These are phyloP conservation scores for Acanthosoma haemorrhoidale DNA, from an alignment of 2,888 invertebrate species.

Conservation along the genomic window DNA sequence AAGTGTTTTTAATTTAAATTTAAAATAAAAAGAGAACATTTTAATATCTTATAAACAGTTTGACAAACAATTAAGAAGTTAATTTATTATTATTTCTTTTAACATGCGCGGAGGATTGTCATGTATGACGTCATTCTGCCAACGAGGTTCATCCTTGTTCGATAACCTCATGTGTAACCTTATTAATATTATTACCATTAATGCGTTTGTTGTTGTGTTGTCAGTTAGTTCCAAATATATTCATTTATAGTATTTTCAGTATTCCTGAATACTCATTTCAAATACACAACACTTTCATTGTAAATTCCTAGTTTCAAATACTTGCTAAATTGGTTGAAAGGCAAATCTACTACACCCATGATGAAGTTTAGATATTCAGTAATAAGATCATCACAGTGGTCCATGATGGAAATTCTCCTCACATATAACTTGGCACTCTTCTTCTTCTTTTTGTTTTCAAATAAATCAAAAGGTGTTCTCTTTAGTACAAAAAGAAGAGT, in stretches of 20 bases:
- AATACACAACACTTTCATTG: slow-evolving; percentile 88
- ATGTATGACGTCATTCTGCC: too few species aligned
- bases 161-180: slow-evolving; percentile 94
- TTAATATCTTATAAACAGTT: too few species aligned
- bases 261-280: slow-evolving; percentile 43
- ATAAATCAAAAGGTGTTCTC: slow-evolving; percentile 97
- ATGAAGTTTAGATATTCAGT: slow-evolving; percentile 96
- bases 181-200: slow-evolving; percentile 81
- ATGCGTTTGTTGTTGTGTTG: too few species aligned
- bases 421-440: slow-evolving; percentile 99
- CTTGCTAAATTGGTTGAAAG: slow-evolving; percentile 97
- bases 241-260: too few species aligned
- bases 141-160: too few species aligned
- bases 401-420: slow-evolving; percentile 98
- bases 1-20: too few species aligned
- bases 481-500: slow-evolving; percentile 87
- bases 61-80: too few species aligned
- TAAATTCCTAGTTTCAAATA: slow-evolving; percentile 96
- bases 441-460: slow-evolving; percentile 96
- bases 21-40: too few species aligned
- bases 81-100: too few species aligned
- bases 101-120: too few species aligned
- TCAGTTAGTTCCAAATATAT: too few species aligned
- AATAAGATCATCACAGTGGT: slow-evolving; percentile 98
- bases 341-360: slow-evolving; percentile 96